A percentile compares a stretch with the other conserved stretches of the same genome.
Conservation (phyloP, 2,888 invertebrate genomes). For the Pharmacophagus antenor region DNA sequence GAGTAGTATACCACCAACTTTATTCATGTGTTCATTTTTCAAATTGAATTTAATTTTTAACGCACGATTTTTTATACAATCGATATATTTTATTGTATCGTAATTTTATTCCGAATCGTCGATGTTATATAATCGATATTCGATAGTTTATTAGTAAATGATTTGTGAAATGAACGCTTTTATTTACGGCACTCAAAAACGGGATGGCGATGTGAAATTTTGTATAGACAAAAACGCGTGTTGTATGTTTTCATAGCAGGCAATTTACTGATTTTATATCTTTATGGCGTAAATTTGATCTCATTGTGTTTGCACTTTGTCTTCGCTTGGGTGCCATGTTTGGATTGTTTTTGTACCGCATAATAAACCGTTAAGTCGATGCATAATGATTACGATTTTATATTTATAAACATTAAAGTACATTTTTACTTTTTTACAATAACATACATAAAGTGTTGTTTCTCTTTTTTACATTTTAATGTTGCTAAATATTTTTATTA, state of each 20-base stretch:
- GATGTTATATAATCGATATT: conserved; percentile 13
- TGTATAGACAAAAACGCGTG: conserved; percentile 56
- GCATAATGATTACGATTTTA: conserved; percentile 64
- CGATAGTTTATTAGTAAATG: conserved; percentile 3
- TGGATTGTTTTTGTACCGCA: conserved; percentile 54
- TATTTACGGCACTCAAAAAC: conserved; percentile 28
- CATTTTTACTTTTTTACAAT: conserved; percentile 35
- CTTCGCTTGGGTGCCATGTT: conserved; percentile 69
- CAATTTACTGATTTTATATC: conserved; percentile 54
- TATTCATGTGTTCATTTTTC: conserved; percentile 36
- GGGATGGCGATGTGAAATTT: conserved; percentile 31
- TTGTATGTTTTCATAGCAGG: conserved; percentile 61
- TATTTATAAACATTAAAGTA: conserved; percentile 40
- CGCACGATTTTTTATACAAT: conserved; percentile 30
- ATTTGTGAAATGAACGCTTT: conserved; percentile 31
- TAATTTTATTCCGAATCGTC: conserved; percentile 21
- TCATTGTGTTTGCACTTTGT: conserved; percentile 65
- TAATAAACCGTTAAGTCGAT: conserved; percentile 52
- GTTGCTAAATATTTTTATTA: conserved; percentile 32
- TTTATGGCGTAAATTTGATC: conserved; percentile 65
- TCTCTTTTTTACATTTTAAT: conserved; percentile 35
- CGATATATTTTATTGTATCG: conserved; percentile 27
- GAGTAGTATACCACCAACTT: conserved; percentile 30
- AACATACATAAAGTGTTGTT: conserved; percentile 39
- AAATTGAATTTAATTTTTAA: conserved; percentile 33